Evolutionary conservation across 2,113 vertebrate species (phyloP).

Genomic region (Calyptommatus sinebrachiatus): DNA sequence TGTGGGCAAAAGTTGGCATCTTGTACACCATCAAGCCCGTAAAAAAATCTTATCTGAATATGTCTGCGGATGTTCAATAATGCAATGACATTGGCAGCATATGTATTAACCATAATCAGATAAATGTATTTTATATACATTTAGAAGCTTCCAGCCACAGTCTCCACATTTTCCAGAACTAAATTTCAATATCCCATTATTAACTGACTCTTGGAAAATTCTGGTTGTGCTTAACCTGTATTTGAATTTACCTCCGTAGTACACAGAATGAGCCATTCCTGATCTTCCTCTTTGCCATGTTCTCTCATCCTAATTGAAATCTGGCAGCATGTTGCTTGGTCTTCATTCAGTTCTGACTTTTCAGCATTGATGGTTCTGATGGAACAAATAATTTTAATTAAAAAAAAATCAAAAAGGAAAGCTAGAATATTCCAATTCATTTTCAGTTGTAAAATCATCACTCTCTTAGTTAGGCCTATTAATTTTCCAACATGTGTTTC

Average conservation of each 20-base stretch:
- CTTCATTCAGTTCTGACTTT: slow-evolving; percentile 77
- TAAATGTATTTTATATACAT: not conserved
- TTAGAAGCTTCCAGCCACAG: not conserved
- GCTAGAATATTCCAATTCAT: fast-evolving
- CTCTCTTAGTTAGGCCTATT: too few species aligned
- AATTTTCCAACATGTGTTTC: too few species aligned
- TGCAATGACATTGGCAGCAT: not conserved
- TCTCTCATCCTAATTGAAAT: slow-evolving; percentile 65
- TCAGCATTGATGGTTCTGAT: slow-evolving; percentile 75
- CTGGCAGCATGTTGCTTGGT: slow-evolving; percentile 74
- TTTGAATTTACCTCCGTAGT: slow-evolving; percentile 60
- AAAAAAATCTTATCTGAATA: too few species aligned
- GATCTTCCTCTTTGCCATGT: slow-evolving; percentile 59
- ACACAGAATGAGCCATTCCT: slow-evolving; percentile 73
- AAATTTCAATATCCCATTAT: not conserved
- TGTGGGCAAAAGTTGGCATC: too few species aligned
- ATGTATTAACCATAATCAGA: not conserved
- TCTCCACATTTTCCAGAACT: not conserved
- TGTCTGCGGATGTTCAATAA: too few species aligned
- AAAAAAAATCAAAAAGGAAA: not conserved
- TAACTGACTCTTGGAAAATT: not conserved
- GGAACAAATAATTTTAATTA: not conserved
- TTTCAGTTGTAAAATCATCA: too few species aligned
- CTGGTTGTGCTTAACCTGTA: not conserved
- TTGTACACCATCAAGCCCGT: too few species aligned